Conservation (phyloP, 2,113 vertebrate species). For the Struthidea cinerea region DNA sequence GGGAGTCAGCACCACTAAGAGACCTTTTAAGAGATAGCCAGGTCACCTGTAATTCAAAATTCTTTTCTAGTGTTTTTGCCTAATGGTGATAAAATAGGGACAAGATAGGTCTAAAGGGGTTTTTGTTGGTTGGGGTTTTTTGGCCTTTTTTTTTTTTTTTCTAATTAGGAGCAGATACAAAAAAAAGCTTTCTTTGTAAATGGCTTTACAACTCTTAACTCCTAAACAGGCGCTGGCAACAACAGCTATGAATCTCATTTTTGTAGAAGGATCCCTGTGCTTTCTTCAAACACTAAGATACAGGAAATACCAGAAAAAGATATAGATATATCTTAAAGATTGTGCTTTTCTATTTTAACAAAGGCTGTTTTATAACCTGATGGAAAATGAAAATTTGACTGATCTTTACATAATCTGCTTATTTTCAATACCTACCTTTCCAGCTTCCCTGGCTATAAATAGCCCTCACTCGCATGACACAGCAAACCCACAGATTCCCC, state of each 20-base stretch:
- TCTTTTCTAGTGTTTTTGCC: background rate
- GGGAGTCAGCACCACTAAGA: background rate
- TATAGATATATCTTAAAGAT: background rate
- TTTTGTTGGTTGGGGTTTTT: background rate
- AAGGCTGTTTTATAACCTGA: background rate
- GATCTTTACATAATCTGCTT: constrained; percentile 29
- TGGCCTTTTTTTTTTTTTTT: background rate
- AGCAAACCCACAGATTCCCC: background rate
- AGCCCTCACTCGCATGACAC: background rate
- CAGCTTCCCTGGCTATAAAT: background rate
- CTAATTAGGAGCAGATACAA: background rate
- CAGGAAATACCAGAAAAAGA: background rate
- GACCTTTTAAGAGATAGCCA: background rate
- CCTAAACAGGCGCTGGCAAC: background rate
- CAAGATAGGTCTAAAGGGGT: background rate
- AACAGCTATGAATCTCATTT: background rate
- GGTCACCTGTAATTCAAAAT: background rate
- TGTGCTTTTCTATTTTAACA: background rate
- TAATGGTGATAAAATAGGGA: background rate
- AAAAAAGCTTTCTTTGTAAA: background rate
- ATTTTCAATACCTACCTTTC: background rate
- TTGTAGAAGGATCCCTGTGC: background rate
- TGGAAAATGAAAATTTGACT: background rate
- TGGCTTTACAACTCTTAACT: background rate
- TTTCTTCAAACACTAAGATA: background rate